Evolutionary conservation across 2,797 vertebrate genomes (phyloP).

Genomic region (Falco rusticolus): DNA sequence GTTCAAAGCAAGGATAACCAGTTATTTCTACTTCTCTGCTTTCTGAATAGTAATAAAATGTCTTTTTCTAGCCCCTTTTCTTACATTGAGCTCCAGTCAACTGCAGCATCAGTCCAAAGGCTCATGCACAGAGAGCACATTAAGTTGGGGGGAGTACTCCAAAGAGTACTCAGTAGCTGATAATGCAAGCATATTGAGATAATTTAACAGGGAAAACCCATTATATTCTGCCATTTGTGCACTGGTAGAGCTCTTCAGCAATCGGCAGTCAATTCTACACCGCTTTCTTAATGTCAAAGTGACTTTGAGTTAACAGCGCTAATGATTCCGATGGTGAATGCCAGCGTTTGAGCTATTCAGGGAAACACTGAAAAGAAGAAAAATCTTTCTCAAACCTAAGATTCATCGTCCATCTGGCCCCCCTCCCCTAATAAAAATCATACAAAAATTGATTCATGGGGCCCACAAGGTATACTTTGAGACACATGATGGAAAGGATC

Average conservation of each 20-base stretch:
- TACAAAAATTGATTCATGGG: neutral
- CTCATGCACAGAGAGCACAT: neutral
- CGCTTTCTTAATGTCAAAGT: neutral
- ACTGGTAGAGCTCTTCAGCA: neutral
- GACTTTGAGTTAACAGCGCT: slow-evolving; percentile 10
- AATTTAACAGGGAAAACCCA: neutral
- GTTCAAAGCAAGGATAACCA: neutral
- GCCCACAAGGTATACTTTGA: neutral
- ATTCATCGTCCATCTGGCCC: neutral
- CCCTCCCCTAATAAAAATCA: neutral
- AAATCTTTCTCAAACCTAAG: neutral
- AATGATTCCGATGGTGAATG: neutral
- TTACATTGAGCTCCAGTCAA: neutral
- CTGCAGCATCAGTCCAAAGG: neutral
- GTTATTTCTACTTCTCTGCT: neutral
- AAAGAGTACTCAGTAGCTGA: neutral
- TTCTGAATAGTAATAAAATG: neutral
- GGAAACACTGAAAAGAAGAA: neutral
- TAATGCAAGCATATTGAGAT: neutral
- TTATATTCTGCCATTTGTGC: neutral
- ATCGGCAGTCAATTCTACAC: neutral
- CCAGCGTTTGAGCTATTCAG: neutral
- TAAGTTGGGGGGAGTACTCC: neutral
- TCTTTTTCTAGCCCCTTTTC: neutral
- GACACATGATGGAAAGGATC: neutral